Evolutionary conservation across 2,797 vertebrate genomes (phyloP).

Genomic region (Triplophysa yarkandensis): DNA sequence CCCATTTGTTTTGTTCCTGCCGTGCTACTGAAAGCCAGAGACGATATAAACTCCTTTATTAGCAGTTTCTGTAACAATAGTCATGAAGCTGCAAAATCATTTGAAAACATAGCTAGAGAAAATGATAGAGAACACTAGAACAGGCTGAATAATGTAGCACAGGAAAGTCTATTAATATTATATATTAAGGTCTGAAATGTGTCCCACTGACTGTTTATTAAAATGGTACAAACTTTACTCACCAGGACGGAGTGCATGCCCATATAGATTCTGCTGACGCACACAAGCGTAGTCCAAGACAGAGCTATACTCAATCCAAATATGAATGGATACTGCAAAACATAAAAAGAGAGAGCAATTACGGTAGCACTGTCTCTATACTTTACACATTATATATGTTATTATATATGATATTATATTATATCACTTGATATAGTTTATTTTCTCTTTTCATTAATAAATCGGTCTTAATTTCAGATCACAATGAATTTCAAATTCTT

Average conservation of each 20-base stretch:
- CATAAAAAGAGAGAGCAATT: neutral
- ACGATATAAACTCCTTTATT: slow-evolving; percentile 2
- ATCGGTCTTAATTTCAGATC: too few species aligned
- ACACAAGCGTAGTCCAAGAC: slow-evolving; percentile 93
- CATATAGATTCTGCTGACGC: slow-evolving; percentile 97
- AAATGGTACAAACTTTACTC: slow-evolving; percentile 62
- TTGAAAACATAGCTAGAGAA: neutral
- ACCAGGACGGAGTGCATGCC: slow-evolving; percentile 99
- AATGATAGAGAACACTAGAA: neutral
- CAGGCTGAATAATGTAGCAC: neutral
- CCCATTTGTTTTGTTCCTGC: slow-evolving; percentile 33
- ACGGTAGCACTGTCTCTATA: too few species aligned
- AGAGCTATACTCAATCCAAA: slow-evolving; percentile 85
- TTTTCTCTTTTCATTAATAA: too few species aligned
- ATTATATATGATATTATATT: too few species aligned
- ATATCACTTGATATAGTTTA: too few species aligned
- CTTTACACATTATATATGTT: too few species aligned
- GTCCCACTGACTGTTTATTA: too few species aligned
- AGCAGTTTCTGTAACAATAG: slow-evolving; percentile 1
- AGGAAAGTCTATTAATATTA: too few species aligned
- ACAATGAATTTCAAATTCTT: too few species aligned
- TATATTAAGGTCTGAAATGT: too few species aligned
- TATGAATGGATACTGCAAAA: slow-evolving; percentile 84
- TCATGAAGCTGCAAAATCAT: slow-evolving; percentile 8
- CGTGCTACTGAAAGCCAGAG: slow-evolving; percentile 1